Evolutionary conservation across 2,888 invertebrate genomes (phyloP).

Genomic region (Caradrina kadenii): DNA sequence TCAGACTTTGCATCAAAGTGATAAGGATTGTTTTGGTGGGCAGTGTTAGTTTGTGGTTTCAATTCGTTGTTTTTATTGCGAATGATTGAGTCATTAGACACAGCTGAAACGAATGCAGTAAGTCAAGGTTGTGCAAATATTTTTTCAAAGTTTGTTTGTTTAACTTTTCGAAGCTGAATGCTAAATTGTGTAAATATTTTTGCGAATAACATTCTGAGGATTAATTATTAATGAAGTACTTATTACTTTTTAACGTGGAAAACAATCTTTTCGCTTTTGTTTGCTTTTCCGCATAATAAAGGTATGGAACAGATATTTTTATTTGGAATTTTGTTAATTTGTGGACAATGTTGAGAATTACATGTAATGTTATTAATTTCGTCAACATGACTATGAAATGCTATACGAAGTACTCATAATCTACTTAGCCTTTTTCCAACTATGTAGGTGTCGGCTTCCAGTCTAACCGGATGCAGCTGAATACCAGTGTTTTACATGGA

Average conservation of each 20-base stretch:
- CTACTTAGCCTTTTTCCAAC: too few relatives aligned
- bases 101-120: conserved; percentile 45
- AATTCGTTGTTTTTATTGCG: conserved; percentile 56
- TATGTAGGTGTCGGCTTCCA: too few relatives aligned
- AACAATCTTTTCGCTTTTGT: not conserved
- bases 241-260: not conserved
- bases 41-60: conserved; percentile 33
- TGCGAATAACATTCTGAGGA: conserved; percentile 2
- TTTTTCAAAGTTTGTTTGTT: conserved; percentile 10
- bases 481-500: too few relatives aligned
- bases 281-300: not conserved
- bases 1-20: fast-evolving
- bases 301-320: too few relatives aligned
- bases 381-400: too few relatives aligned
- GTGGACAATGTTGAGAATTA: too few relatives aligned
- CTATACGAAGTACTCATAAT: too few relatives aligned
- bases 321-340: too few relatives aligned
- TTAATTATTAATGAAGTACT: not conserved
- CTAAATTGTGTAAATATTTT: conserved; percentile 37
- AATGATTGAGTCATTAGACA: conserved; percentile 55
- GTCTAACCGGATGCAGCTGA: too few relatives aligned
- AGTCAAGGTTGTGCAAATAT: conserved; percentile 48
- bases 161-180: conserved; percentile 23
- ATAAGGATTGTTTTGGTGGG: conserved; percentile 57
- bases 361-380: too few relatives aligned